A percentile compares a stretch with the other conserved stretches of the same genome.
Conservation (phyloP, 2,797 vertebrate genomes). For the Protonibea diacanthus region DNA sequence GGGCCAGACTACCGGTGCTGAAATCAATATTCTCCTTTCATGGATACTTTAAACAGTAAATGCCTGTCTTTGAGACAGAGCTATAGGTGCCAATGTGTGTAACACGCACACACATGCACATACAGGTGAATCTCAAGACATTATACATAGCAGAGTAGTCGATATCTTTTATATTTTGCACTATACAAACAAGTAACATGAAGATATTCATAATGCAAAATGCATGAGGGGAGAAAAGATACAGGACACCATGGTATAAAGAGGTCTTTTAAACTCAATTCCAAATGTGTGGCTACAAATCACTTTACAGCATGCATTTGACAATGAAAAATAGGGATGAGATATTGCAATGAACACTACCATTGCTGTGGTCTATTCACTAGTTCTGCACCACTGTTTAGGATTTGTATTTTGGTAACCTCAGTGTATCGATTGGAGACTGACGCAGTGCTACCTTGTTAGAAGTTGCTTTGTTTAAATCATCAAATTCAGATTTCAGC, state of each 20-base stretch:
- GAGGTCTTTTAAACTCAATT: slow-evolving; percentile 17
- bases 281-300: not conserved
- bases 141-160: slow-evolving; percentile 19
- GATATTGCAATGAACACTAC: slow-evolving; percentile 2
- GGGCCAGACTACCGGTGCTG: slow-evolving; percentile 15
- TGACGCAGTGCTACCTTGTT: not conserved
- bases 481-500: not conserved
- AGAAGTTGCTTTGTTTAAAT: not conserved
- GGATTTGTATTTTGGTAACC: not conserved
- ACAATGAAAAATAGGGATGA: not conserved
- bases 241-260: slow-evolving; percentile 5
- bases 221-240: not conserved
- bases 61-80: slow-evolving; percentile 35
- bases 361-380: not conserved
- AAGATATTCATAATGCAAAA: not conserved
- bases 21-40: slow-evolving; percentile 63
- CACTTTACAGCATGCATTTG: slow-evolving; percentile 7
- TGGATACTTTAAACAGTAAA: slow-evolving; percentile 62
- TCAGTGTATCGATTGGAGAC: not conserved
- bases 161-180: not conserved
- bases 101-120: slow-evolving; percentile 10
- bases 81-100: slow-evolving; percentile 1
- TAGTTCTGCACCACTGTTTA: not conserved
- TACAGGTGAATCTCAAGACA: slow-evolving; percentile 26
- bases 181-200: not conserved